Percentiles rank a stretch among this genome's conserved stretches.
Conservation (phyloP, 2,113 vertebrate species). For the Zapornia atra region DNA sequence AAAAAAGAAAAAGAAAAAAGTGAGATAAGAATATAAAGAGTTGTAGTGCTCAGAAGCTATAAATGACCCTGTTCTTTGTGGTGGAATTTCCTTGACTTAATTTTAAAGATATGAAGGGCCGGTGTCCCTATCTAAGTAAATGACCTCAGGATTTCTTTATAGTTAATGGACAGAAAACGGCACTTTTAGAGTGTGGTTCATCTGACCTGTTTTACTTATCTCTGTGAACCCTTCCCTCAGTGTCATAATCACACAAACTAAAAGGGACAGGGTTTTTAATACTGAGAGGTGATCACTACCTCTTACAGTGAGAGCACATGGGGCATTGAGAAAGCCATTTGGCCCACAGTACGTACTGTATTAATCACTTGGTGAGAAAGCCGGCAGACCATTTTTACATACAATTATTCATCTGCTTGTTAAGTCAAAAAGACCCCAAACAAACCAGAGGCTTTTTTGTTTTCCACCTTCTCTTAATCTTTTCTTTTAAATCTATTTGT, state of each 20-base stretch:
- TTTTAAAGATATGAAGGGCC: neutral
- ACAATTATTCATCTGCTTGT: neutral
- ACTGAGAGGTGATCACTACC: neutral
- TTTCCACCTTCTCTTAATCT: neutral
- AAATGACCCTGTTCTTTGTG: neutral
- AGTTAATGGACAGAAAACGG: neutral
- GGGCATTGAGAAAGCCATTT: neutral
- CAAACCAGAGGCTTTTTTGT: neutral
- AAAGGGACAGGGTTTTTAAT: neutral
- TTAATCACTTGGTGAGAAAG: neutral
- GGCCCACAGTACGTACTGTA: rapidly evolving
- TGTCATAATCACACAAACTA: neutral
- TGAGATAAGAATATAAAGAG: neutral
- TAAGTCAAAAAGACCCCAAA: neutral
- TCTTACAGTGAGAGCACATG: neutral
- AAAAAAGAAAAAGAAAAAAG: no score
- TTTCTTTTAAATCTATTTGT: neutral
- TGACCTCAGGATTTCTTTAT: neutral
- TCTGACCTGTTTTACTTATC: neutral
- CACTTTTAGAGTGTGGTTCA: neutral
- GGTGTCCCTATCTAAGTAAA: neutral
- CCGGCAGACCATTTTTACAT: neutral
- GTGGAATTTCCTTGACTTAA: neutral
- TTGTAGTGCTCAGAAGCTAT: neutral
- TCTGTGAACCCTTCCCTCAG: neutral